A percentile compares a stretch with the other conserved stretches of the same genome.
phyloP scores from a whole-genome alignment of 2,888 invertebrate genomes.

The Orthosia gothica region DNA sequence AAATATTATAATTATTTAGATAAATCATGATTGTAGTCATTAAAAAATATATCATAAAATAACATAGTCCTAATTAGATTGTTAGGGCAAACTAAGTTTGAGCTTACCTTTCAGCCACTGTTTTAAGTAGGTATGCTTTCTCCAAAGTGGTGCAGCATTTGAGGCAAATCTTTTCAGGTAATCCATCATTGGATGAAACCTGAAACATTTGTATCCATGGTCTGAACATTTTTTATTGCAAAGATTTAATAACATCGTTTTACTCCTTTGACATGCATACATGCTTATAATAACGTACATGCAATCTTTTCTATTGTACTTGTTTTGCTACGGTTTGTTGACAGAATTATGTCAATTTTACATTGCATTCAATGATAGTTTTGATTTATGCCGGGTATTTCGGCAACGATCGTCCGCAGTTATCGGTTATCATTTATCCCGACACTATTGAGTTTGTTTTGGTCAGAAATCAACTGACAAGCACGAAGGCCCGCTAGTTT shows the following conservation, averaged over 20 bases:
- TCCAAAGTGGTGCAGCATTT: slow-evolving; percentile 88
- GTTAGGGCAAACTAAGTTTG: neutral
- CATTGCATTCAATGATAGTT: slow-evolving; percentile 7
- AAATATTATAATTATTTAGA: neutral
- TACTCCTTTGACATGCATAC: neutral
- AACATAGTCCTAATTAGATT: too few relatives aligned
- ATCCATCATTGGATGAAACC: slow-evolving; percentile 88
- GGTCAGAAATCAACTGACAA: slow-evolving; percentile 42
- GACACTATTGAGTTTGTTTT: slow-evolving; percentile 56
- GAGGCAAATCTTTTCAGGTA: slow-evolving; percentile 87
- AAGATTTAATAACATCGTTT: neutral
- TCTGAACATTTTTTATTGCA: neutral
- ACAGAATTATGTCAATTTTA: slow-evolving; percentile 28
- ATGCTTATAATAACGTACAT: neutral
- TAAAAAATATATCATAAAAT: too few relatives aligned
- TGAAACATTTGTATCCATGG: slow-evolving; percentile 60
- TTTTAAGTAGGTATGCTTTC: slow-evolving; percentile 88
- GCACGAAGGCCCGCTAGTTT: slow-evolving; percentile 25
- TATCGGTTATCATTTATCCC: slow-evolving; percentile 49
- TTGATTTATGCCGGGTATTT: slow-evolving; percentile 8
- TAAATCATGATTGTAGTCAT: neutral
- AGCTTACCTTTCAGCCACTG: slow-evolving; percentile 87
- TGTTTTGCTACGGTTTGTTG: slow-evolving; percentile 8
- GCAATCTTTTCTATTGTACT: neutral
- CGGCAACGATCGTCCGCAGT: slow-evolving; percentile 26